A percentile compares a stretch with the other conserved stretches of the same genome.
Conservation (phyloP, 2,888 invertebrate genomes). For the Andrena trimmerana region DNA sequence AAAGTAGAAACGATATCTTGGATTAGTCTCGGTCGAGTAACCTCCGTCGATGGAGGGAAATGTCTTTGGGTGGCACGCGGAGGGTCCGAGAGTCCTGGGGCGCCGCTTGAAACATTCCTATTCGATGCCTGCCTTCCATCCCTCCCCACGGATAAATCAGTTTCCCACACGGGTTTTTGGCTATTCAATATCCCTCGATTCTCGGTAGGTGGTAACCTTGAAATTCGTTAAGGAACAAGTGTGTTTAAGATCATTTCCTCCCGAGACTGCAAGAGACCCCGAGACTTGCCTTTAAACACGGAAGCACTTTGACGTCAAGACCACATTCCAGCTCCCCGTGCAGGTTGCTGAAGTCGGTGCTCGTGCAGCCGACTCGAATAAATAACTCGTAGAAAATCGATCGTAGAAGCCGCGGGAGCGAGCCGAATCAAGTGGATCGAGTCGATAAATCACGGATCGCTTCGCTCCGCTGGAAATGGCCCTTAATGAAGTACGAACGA, state of each 20-base stretch:
- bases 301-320: no score
- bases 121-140: conserved; percentile 23
- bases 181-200: neutral
- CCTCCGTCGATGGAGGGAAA: conserved; percentile 38
- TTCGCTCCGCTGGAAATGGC: conserved; percentile 65
- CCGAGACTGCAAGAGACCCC: no score
- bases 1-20: conserved; percentile 66
- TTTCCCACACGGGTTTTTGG: neutral
- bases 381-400: conserved; percentile 50
- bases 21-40: conserved; percentile 59
- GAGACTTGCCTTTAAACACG: no score
- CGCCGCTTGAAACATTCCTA: conserved; percentile 40
- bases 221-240: neutral
- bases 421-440: conserved; percentile 57
- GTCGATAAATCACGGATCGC: conserved; percentile 71
- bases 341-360: neutral
- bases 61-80: conserved; percentile 29
- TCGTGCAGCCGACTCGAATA: conserved; percentile 25
- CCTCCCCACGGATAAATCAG: conserved; percentile 15
- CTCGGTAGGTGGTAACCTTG: conserved; percentile 9
- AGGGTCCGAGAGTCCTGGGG: conserved; percentile 30
- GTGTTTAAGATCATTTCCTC: no score
- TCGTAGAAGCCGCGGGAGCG: conserved; percentile 30
- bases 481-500: conserved; percentile 76
- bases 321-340: neutral